phyloP scores from a whole-genome alignment of 1,140 invertebrate genomes.

The Choristoneura fumiferana region DNA sequence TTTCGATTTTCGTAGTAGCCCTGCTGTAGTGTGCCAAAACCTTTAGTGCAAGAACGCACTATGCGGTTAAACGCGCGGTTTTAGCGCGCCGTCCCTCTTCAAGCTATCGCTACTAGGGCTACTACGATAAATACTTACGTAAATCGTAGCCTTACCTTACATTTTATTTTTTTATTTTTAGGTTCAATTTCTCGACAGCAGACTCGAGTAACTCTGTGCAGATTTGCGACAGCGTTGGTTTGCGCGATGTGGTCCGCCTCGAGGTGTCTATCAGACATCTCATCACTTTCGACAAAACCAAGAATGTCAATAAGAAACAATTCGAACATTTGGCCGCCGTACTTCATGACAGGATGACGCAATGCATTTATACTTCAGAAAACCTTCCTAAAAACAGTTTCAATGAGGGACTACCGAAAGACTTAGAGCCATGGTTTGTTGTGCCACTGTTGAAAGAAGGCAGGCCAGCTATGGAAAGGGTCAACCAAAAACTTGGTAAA shows the following conservation, averaged over 20 bases:
- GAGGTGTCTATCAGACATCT: conserved; percentile 91
- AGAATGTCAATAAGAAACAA: conserved; percentile 67
- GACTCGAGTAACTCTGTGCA: conserved; percentile 97
- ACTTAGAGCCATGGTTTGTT: conserved; percentile 87
- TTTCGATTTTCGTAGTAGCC: too few species aligned
- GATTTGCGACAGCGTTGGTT: conserved; percentile 91
- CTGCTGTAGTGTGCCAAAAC: too few species aligned
- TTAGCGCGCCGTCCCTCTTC: too few species aligned
- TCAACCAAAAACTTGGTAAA: conserved; percentile 89
- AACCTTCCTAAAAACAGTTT: conserved; percentile 87
- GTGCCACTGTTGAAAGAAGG: conserved; percentile 90
- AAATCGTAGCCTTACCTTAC: too few species aligned
- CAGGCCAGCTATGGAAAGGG: conserved; percentile 87
- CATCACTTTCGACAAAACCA: conserved; percentile 76
- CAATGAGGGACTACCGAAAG: conserved; percentile 81
- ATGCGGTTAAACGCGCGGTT: too few species aligned
- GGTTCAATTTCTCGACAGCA: conserved; percentile 95
- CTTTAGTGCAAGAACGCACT: too few species aligned
- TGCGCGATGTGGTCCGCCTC: conserved; percentile 86
- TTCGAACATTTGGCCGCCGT: conserved; percentile 79
- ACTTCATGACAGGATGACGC: conserved; percentile 89
- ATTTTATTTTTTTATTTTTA: conserved; percentile 62
- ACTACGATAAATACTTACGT: too few species aligned
- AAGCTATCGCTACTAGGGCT: too few species aligned
- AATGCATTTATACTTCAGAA: conserved; percentile 84